These are phyloP conservation scores for Pristionchus arcanus DNA, from an alignment of 2,888 invertebrate genomes.

Conservation along the genomic window DNA sequence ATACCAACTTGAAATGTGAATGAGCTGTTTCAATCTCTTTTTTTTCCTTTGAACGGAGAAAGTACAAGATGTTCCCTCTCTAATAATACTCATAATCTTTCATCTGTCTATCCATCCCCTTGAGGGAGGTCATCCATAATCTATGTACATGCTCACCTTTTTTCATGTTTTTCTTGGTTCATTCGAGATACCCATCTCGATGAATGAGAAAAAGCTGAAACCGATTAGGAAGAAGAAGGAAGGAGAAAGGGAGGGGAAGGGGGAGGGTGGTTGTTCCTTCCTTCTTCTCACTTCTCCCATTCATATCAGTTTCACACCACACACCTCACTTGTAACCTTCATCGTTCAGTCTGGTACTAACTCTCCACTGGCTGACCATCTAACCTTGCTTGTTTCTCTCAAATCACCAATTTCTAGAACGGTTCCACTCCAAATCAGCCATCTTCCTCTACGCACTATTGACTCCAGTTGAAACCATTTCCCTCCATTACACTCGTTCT, in stretches of 20 bases:
- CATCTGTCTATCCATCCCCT: neutral
- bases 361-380: neutral
- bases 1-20: constrained; percentile 10
- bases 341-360: neutral
- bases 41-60: neutral
- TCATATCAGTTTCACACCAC: constrained; percentile 6
- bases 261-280: neutral
- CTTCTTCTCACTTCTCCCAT: constrained; percentile 18
- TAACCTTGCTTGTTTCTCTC: neutral
- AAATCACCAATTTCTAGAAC: neutral
- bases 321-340: neutral
- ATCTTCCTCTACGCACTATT: neutral
- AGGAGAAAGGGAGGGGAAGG: neutral
- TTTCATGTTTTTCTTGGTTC: neutral
- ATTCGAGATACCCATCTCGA: neutral
- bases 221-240: neutral
- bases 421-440: constrained; percentile 11
- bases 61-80: neutral
- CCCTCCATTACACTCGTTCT: neutral
- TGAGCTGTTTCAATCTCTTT: neutral
- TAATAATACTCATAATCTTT: neutral
- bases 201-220: neutral
- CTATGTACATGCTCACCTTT: neutral
- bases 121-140: neutral
- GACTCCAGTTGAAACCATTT: neutral